Percentiles rank a stretch among this genome's conserved stretches.
phyloP scores from a whole-genome alignment of 2,888 invertebrate species.

The Machimus rusticus region DNA sequence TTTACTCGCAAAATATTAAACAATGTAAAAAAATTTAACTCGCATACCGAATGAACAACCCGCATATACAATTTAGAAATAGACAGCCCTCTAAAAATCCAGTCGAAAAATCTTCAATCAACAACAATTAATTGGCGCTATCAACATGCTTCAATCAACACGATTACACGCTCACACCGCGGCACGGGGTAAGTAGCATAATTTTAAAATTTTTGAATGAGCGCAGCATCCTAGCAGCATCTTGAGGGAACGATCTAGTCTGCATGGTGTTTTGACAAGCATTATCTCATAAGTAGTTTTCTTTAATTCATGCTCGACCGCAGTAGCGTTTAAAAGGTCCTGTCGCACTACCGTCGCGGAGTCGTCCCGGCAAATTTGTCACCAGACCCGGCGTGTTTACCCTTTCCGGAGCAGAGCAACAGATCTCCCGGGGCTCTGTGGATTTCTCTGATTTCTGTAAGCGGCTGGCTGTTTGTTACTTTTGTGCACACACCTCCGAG shows the following conservation, averaged over 20 bases:
- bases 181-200: not conserved
- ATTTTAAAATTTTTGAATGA: not conserved
- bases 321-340: not conserved
- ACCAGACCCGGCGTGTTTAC: not conserved
- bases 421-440: conserved; percentile 2
- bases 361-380: not conserved
- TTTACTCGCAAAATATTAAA: not conserved
- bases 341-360: not conserved
- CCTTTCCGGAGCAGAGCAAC: not conserved
- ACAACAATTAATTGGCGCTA: conserved; percentile 5
- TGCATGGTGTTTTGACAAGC: conserved; percentile 4
- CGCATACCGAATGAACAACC: not conserved
- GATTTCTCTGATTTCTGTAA: conserved; percentile 9
- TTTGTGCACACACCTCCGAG: not conserved
- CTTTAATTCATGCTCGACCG: not conserved
- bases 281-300: not conserved
- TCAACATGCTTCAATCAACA: conserved; percentile 18
- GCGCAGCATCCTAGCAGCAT: not conserved
- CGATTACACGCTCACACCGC: not conserved
- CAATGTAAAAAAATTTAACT: not conserved
- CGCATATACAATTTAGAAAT: not conserved
- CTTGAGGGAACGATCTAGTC: conserved; percentile 1
- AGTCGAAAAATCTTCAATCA: conserved; percentile 5
- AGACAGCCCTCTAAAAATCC: not conserved
- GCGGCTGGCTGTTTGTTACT: not conserved